Percentiles rank a stretch among this genome's conserved stretches.
phyloP scores from a whole-genome alignment of 1,140 invertebrate genomes.

The Samia ricini region DNA sequence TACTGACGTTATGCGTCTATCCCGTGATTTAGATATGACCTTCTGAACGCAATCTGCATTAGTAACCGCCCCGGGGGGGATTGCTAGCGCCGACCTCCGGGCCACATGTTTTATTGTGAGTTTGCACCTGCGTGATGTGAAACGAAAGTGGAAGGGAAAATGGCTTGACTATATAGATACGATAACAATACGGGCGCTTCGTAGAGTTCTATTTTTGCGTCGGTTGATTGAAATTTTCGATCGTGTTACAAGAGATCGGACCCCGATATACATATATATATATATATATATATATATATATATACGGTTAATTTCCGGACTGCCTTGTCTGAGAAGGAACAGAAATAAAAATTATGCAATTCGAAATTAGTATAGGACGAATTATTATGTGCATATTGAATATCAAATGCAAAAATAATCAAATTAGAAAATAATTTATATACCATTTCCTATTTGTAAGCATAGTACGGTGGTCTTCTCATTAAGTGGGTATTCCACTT shows the following conservation, averaged over 20 bases:
- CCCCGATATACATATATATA: too few species aligned
- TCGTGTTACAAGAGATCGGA: neutral
- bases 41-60: slow-evolving; percentile 55
- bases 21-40: slow-evolving; percentile 65
- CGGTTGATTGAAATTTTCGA: neutral
- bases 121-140: slow-evolving; percentile 30
- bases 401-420: too few species aligned
- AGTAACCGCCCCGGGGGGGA: slow-evolving; percentile 34
- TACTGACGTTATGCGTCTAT: slow-evolving; percentile 50
- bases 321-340: neutral
- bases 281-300: too few species aligned
- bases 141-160: slow-evolving; percentile 2
- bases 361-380: too few species aligned
- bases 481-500: too few species aligned
- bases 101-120: slow-evolving; percentile 28
- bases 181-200: neutral
- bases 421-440: too few species aligned
- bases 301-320: neutral
- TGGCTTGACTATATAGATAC: neutral
- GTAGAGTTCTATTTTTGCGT: neutral
- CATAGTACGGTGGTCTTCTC: too few species aligned
- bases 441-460: too few species aligned
- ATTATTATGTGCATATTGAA: too few species aligned
- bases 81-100: slow-evolving; percentile 14
- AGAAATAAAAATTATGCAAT: neutral